Conservation (phyloP, 2,113 vertebrate species). For the Furnarius figulus region DNA sequence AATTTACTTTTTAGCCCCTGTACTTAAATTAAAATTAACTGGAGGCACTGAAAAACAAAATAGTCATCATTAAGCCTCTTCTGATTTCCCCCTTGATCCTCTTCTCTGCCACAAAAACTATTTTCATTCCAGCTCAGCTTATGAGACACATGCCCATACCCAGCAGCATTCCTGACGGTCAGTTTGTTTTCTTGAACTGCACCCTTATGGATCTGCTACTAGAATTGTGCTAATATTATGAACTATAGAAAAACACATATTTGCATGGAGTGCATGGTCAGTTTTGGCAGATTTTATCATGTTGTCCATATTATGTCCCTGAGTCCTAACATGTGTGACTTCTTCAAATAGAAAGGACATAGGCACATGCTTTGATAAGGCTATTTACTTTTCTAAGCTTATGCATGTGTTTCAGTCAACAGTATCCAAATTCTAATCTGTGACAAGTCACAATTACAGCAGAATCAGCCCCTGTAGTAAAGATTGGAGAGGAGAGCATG, state of each 20-base stretch:
- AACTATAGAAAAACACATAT: neutral
- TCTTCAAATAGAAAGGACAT: neutral
- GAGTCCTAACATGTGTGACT: neutral
- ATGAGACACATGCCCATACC: neutral
- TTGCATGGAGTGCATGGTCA: neutral
- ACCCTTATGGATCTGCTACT: neutral
- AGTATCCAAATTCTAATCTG: neutral
- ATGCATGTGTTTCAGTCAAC: neutral
- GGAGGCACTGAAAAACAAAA: neutral
- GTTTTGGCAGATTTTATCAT: neutral
- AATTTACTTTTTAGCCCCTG: neutral
- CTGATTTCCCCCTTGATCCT: neutral
- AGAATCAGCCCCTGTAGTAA: neutral
- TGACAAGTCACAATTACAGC: neutral
- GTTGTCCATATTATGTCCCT: neutral
- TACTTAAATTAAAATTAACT: neutral
- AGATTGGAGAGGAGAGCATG: neutral
- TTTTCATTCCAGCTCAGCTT: neutral
- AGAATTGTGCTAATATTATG: neutral
- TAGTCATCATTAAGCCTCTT: rapidly evolving
- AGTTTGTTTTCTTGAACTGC: neutral
- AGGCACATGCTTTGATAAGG: neutral
- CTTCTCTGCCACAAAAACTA: neutral
- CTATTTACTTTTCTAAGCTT: neutral
- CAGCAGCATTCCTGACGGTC: neutral